Evolutionary conservation across 2,797 vertebrate species (phyloP), one percentile per base, ranked within the genome.

Genomic region (Enteromius mattozi): DNA sequence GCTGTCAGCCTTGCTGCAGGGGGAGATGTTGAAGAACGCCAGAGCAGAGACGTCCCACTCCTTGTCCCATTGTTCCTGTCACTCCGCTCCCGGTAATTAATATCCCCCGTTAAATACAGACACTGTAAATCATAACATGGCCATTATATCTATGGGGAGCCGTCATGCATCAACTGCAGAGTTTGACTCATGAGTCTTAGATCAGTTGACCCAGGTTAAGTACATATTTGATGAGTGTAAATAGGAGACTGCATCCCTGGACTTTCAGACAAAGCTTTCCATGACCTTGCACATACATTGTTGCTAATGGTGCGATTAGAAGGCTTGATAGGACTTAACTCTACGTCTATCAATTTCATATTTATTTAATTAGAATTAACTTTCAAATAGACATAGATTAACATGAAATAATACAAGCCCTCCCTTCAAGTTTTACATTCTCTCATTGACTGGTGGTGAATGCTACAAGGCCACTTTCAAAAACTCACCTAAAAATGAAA

Each of bases 51-150:
- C 71, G 71, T 92, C 91, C 85, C 89, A 13, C 24, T 89, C 88
- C 90, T 90, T 88, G 85, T 91, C 88, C 87, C 90, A 90, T 91
- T 87, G 90, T 83, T 83, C 90, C 89, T 91, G 89, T 94, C 93
- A 92, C 91, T 93, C 92, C 86, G 78, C 89, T 65, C 61, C 77
- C 30, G 30, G 91, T 93, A 93, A 94, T 94, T 91, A 93, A 94
- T 94, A 90, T 95, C 91, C 91, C 90, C 90, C 80, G 91, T 93
- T 93, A 93, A 94, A 94, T 92, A 93, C 92, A 93, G 94, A 93
- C 90, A 92, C 90, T 92, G 93, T 94, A 94, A 94, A 94, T 94
- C 94, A 93, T 92, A 93, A 93, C 88, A 54, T 87, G 92, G 89
- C 90, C 90, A 66, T 88, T 27, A 87, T 88, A 83, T 91, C 87